These are phyloP conservation scores for Drosophila lowei DNA, from an alignment of 1,140 invertebrate genomes.

Conservation along the genomic window DNA sequence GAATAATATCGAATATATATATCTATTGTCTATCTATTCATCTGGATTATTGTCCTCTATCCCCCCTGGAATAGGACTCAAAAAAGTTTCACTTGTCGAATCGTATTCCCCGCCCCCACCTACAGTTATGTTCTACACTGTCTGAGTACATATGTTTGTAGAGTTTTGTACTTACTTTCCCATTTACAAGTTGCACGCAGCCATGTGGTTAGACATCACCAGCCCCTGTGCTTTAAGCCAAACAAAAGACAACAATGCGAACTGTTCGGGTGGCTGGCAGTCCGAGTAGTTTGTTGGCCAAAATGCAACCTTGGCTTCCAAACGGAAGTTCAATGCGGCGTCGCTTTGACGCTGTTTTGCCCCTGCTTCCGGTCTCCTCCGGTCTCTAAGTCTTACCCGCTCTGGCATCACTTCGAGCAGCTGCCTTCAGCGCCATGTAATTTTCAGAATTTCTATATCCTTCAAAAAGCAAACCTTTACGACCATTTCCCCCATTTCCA, in stretches of 20 bases:
- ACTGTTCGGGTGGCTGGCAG: slow-evolving; percentile 18
- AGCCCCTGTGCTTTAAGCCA: slow-evolving; percentile 24
- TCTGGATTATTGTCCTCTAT: too few relatives aligned
- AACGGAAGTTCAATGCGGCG: slow-evolving; percentile 70
- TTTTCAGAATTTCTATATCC: slow-evolving; percentile 47
- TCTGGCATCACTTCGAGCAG: slow-evolving; percentile 35
- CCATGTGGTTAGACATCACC: slow-evolving; percentile 26
- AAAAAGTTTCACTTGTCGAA: too few relatives aligned
- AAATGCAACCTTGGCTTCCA: slow-evolving; percentile 68
- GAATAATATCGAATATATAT: too few relatives aligned
- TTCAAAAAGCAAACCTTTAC: slow-evolving; percentile 33
- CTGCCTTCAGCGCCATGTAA: slow-evolving; percentile 36
- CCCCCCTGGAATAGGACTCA: too few relatives aligned
- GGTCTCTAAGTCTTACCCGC: slow-evolving; percentile 1
- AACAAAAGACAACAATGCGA: slow-evolving; percentile 54
- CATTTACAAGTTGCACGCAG: slow-evolving; percentile 50
- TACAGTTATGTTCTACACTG: slow-evolving; percentile 6
- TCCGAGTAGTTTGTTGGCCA: slow-evolving; percentile 52
- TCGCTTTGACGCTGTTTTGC: slow-evolving; percentile 42
- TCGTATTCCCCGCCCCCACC: not conserved
- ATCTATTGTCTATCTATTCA: too few relatives aligned
- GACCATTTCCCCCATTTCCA: slow-evolving; percentile 8
- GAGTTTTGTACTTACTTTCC: slow-evolving; percentile 28
- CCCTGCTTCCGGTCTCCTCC: slow-evolving; percentile 8
- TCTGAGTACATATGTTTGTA: not conserved